Conservation (phyloP, 1,140 invertebrate genomes). For the Hyles vespertilio region DNA sequence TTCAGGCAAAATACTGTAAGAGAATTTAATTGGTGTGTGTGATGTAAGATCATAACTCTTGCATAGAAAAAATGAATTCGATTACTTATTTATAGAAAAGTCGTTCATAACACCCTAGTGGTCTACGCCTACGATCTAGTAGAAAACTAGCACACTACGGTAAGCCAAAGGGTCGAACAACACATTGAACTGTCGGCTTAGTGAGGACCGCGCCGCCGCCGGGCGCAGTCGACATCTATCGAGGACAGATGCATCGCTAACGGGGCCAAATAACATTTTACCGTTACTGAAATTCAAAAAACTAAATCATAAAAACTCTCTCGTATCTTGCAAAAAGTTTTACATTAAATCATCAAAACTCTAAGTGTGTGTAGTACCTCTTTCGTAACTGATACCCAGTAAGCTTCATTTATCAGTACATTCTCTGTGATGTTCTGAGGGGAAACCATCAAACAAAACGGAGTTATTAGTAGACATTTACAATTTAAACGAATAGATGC, state of each 20-base stretch:
- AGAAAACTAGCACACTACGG: conserved; percentile 68
- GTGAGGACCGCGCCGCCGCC: conserved; percentile 38
- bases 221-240: conserved; percentile 52
- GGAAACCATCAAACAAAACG: conserved; percentile 74
- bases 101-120: conserved; percentile 72
- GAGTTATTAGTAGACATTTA: conserved; percentile 66
- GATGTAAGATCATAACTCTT: conserved; percentile 65
- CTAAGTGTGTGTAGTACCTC: conserved; percentile 86
- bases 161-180: conserved; percentile 72
- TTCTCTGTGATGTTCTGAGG: conserved; percentile 94
- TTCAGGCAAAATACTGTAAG: conserved; percentile 66
- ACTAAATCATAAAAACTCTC: conserved; percentile 74
- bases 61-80: conserved; percentile 70
- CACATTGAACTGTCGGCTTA: conserved; percentile 44
- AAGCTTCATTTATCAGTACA: conserved; percentile 94
- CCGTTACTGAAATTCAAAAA: conserved; percentile 74
- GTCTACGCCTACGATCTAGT: conserved; percentile 72
- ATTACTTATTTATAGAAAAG: conserved; percentile 66
- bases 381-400: conserved; percentile 92
- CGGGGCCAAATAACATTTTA: conserved; percentile 74
- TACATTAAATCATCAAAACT: conserved; percentile 75
- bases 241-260: conserved; percentile 75
- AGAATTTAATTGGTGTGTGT: conserved; percentile 64
- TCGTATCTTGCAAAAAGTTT: conserved; percentile 73
- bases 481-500: conserved; percentile 27